Conservation (phyloP, 2,113 vertebrate species). For the Struthio camelus region DNA sequence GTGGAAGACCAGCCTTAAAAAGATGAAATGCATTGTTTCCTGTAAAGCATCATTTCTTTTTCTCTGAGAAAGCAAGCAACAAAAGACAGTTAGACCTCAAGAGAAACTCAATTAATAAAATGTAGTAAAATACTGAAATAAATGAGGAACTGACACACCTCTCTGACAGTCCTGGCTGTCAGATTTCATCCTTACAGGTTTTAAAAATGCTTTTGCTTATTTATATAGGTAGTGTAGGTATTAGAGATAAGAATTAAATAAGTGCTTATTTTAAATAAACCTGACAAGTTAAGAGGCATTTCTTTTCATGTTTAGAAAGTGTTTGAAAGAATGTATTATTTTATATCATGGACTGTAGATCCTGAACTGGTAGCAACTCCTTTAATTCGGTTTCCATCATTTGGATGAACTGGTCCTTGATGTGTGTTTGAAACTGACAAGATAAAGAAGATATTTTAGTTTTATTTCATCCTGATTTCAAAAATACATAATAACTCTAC, state of each 20-base stretch:
- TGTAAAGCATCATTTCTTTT: neutral
- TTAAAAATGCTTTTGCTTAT: neutral
- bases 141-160: neutral
- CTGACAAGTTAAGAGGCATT: neutral
- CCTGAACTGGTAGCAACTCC: neutral
- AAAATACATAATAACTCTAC: neutral
- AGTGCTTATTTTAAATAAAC: neutral
- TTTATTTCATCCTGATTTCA: neutral
- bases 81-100: neutral
- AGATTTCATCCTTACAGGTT: neutral
- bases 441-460: neutral
- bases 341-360: neutral
- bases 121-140: neutral
- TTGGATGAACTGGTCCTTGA: neutral
- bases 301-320: neutral
- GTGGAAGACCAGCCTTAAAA: neutral
- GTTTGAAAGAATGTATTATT: neutral
- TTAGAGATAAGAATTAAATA: neutral
- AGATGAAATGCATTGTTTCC: neutral
- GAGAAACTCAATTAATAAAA: neutral
- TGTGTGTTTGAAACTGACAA: neutral
- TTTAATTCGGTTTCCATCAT: neutral
- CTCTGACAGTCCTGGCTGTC: neutral
- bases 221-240: neutral
- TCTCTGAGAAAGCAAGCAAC: neutral